phyloP scores from a whole-genome alignment of 2,113 vertebrate genomes.

The Oostethus manadensis region DNA sequence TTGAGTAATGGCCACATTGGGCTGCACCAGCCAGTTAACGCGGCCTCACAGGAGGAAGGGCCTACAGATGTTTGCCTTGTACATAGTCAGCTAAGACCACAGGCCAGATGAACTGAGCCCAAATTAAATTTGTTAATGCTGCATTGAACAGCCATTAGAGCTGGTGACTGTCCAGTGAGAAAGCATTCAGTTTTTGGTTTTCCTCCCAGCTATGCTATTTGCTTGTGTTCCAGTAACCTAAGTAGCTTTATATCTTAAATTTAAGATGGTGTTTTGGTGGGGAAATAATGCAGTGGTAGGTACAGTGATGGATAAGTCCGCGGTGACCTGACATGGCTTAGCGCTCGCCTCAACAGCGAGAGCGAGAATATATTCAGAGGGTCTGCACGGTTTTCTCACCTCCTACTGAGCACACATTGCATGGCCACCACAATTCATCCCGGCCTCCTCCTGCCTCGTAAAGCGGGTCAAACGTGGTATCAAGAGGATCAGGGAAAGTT shows the following conservation, averaged over 20 bases:
- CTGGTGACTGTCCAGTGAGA: slow-evolving; percentile 17
- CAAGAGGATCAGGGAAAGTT: slow-evolving; percentile 63
- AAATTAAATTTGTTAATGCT: slow-evolving; percentile 54
- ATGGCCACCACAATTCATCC: slow-evolving; percentile 48
- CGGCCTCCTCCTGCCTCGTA: slow-evolving; percentile 41
- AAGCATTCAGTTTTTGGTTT: background rate
- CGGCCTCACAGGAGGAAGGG: slow-evolving; percentile 48
- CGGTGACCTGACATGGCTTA: slow-evolving; percentile 48
- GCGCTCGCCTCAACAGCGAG: slow-evolving; percentile 24
- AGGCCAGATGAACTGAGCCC: slow-evolving; percentile 42
- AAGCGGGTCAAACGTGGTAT: slow-evolving; percentile 65
- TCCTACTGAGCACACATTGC: slow-evolving; percentile 13
- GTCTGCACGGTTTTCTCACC: slow-evolving; percentile 26
- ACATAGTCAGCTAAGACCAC: slow-evolving; percentile 31
- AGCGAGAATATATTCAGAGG: slow-evolving; percentile 15
- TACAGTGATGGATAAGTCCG: slow-evolving; percentile 41
- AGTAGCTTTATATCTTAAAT: slow-evolving; percentile 9
- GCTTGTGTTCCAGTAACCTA: slow-evolving; percentile 1
- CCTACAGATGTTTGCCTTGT: slow-evolving; percentile 64
- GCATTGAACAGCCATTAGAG: slow-evolving; percentile 38
- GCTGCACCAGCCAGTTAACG: slow-evolving; percentile 39
- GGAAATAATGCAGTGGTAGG: slow-evolving; percentile 8
- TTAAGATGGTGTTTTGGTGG: slow-evolving; percentile 9
- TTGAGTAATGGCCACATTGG: slow-evolving; percentile 58
- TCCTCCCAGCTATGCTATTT: background rate